phyloP scores from a whole-genome alignment of 2,888 invertebrate species.

The Thysanoteuthis rhombus region DNA sequence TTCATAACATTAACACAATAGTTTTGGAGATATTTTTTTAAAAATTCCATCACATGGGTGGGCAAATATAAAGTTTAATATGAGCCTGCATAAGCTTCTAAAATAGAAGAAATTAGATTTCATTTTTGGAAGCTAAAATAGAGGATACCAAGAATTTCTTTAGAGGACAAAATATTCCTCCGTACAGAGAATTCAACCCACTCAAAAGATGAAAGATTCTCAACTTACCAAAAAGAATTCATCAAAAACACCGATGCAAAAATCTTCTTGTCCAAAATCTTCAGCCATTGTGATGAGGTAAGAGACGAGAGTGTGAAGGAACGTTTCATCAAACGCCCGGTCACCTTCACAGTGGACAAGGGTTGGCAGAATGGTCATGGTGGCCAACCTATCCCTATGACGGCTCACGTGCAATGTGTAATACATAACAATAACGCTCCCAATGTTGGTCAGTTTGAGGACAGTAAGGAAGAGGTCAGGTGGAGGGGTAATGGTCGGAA shows the following conservation, averaged over 20 bases:
- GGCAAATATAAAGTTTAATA: too few relatives aligned
- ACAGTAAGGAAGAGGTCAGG: constrained; percentile 85
- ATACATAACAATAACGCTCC: constrained; percentile 93
- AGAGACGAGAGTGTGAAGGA: constrained; percentile 88
- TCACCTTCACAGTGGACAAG: constrained; percentile 87
- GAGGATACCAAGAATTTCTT: not conserved
- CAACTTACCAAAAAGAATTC: constrained; percentile 84
- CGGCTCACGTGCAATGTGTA: constrained; percentile 90
- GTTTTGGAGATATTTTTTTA: too few relatives aligned
- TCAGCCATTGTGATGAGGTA: constrained; percentile 87
- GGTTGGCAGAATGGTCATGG: constrained; percentile 85
- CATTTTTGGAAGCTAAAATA: too few relatives aligned
- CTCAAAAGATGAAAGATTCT: not conserved
- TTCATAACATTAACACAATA: too few relatives aligned
- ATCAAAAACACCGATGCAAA: constrained; percentile 93
- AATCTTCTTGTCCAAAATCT: constrained; percentile 92
- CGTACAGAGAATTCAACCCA: not conserved
- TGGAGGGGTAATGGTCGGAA: constrained; percentile 79
- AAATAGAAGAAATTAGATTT: too few relatives aligned
- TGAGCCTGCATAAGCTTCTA: too few relatives aligned
- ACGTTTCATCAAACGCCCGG: constrained; percentile 93
- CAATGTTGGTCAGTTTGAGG: constrained; percentile 89
- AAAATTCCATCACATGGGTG: too few relatives aligned
- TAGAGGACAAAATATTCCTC: not conserved
- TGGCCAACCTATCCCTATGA: constrained; percentile 81